Conservation (phyloP, 1,140 invertebrate genomes). For the Drosophila pruinosa region DNA sequence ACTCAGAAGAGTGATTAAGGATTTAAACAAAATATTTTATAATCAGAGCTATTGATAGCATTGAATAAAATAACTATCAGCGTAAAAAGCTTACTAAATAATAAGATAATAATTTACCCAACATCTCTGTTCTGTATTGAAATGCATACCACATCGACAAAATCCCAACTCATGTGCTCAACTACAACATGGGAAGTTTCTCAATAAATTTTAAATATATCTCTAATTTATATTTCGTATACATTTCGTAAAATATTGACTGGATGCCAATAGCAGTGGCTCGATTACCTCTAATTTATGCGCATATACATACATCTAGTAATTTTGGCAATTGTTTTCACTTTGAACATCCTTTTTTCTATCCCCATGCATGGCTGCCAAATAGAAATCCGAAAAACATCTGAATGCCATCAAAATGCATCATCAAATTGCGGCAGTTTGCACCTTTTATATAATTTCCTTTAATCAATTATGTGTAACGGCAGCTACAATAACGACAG, state of each 20-base stretch:
- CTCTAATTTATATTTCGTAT: neutral
- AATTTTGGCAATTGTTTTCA: neutral
- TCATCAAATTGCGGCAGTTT: constrained; percentile 58
- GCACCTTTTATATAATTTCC: constrained; percentile 71
- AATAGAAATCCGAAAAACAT: constrained; percentile 34
- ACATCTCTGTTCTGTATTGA: no score
- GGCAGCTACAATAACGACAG: constrained; percentile 39
- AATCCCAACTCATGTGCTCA: no score
- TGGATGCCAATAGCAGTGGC: neutral
- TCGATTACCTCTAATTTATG: constrained; percentile 2
- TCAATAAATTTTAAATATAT: neutral
- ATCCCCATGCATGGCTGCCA: constrained; percentile 1
- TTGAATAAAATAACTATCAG: no score
- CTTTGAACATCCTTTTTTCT: neutral
- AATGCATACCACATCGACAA: no score
- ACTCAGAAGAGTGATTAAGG: no score
- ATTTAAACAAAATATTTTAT: no score
- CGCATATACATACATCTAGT: neutral
- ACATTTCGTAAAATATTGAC: neutral
- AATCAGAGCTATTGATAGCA: no score
- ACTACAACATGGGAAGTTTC: no score
- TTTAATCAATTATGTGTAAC: constrained; percentile 72
- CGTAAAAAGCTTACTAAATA: no score
- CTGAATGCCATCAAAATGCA: constrained; percentile 42
- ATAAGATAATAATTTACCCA: no score